These are phyloP conservation scores for Phasia obesa DNA, from an alignment of 2,888 invertebrate species.

Conservation along the genomic window DNA sequence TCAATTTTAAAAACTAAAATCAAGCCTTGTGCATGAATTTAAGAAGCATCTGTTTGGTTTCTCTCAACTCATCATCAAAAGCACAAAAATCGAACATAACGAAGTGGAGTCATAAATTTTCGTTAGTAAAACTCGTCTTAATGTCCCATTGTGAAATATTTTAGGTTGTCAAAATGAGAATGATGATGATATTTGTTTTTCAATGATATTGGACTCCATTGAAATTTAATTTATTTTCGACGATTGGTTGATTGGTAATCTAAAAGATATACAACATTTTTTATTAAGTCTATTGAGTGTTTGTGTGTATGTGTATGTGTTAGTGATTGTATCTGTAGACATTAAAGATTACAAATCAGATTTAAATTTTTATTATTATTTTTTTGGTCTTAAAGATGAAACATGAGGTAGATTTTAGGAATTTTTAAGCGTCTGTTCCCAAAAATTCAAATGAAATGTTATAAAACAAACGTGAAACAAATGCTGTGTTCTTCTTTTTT, in stretches of 20 bases:
- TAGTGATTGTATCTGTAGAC: constrained; percentile 7
- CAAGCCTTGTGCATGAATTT: too few species aligned
- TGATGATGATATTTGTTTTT: constrained; percentile 29
- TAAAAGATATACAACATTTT: constrained; percentile 46
- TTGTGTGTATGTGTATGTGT: background rate
- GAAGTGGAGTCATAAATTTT: constrained; percentile 62
- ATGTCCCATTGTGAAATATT: constrained; percentile 57
- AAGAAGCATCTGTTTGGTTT: constrained; percentile 39
- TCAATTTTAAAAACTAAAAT: constrained; percentile 24
- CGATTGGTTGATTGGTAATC: constrained; percentile 60
- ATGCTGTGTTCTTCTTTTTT: constrained; percentile 41
- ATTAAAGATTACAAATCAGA: constrained; percentile 59
- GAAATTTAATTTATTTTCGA: constrained; percentile 43
- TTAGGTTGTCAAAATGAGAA: constrained; percentile 57
- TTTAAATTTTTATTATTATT: constrained; percentile 58
- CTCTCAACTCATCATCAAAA: constrained; percentile 44
- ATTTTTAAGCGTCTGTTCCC: constrained; percentile 33
- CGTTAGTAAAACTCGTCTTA: constrained; percentile 49
- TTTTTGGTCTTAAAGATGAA: constrained; percentile 57
- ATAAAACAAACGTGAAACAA: constrained; percentile 37
- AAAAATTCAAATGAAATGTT: constrained; percentile 12
- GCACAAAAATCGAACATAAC: constrained; percentile 20
- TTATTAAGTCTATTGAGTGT: background rate
- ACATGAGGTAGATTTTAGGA: constrained; percentile 58
- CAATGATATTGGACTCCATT: constrained; percentile 49